Evolutionary conservation across 2,797 vertebrate species (phyloP).

Genomic region (Alauda arvensis): DNA sequence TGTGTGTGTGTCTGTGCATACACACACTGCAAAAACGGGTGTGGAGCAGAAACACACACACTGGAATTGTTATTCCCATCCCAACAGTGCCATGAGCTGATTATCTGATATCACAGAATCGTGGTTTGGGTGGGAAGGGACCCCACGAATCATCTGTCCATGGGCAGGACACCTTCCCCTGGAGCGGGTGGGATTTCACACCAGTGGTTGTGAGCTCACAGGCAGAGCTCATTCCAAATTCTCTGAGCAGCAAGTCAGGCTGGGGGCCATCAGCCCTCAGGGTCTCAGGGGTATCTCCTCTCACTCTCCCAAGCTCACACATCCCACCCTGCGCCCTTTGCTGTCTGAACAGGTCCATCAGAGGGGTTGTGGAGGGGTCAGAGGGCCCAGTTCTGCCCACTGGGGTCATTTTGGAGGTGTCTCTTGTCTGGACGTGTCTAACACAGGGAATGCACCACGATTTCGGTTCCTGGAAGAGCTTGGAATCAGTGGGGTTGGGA

Average conservation of each 20-base stretch:
- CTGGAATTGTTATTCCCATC: fast-evolving
- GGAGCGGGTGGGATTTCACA: neutral
- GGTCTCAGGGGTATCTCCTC: neutral
- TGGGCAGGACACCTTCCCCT: neutral
- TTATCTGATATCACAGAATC: no score
- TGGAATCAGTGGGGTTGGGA: neutral
- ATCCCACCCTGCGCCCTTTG: neutral
- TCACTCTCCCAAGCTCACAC: neutral
- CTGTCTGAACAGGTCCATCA: neutral
- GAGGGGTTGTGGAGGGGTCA: neutral
- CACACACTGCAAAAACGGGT: neutral
- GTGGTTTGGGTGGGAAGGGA: neutral
- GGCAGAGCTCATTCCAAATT: neutral
- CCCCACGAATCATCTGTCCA: neutral
- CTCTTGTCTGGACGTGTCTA: neutral
- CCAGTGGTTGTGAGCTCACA: neutral
- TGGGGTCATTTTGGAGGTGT: neutral
- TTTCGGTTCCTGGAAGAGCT: neutral
- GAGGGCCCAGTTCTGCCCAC: neutral
- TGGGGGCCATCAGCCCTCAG: fast-evolving
- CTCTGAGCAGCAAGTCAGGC: neutral
- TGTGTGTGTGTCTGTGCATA: fast-evolving
- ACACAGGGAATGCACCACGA: neutral
- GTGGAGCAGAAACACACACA: neutral
- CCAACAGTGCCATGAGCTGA: neutral